Conservation (phyloP, 2,888 invertebrate species). For the Melipona bicolor region DNA sequence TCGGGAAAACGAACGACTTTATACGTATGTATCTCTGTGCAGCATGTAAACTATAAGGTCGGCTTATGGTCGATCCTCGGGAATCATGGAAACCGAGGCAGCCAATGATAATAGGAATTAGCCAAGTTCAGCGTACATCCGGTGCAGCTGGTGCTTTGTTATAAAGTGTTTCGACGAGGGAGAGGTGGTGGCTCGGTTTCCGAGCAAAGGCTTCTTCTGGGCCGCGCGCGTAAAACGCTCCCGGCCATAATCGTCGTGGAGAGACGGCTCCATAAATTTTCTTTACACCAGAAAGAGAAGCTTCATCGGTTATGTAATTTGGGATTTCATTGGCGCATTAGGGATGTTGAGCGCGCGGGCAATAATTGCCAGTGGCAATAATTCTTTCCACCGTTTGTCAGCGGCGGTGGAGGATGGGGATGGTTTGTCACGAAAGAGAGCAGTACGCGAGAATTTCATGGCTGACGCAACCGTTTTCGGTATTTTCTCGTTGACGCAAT, state of each 20-base stretch:
- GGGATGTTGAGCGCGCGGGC: not conserved
- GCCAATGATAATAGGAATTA: constrained; percentile 46
- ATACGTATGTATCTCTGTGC: not conserved
- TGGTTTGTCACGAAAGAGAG: not conserved
- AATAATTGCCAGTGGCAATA: not conserved
- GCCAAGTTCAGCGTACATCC: constrained; percentile 26
- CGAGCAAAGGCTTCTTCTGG: not conserved
- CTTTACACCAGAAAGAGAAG: not conserved
- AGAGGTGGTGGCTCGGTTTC: not conserved
- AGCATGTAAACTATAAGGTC: constrained; percentile 2
- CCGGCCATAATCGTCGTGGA: not conserved
- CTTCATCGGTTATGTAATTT: constrained; percentile 29
- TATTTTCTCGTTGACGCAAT: not conserved
- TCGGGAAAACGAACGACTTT: not conserved
- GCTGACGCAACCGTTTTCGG: not conserved
- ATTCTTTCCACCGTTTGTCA: constrained; percentile 6
- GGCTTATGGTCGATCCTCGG: constrained; percentile 23
- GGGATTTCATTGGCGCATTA: constrained; percentile 22
- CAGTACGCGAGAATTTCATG: not conserved
- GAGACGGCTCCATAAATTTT: constrained; percentile 28
- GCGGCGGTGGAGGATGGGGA: no score
- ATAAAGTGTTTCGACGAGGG: constrained; percentile 10
- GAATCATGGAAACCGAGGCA: constrained; percentile 8
- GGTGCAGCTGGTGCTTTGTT: constrained; percentile 26
- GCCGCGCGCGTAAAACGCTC: not conserved